These are phyloP conservation scores for Cebidichthys violaceus DNA, from an alignment of 2,113 vertebrate species.

Conservation along the genomic window DNA sequence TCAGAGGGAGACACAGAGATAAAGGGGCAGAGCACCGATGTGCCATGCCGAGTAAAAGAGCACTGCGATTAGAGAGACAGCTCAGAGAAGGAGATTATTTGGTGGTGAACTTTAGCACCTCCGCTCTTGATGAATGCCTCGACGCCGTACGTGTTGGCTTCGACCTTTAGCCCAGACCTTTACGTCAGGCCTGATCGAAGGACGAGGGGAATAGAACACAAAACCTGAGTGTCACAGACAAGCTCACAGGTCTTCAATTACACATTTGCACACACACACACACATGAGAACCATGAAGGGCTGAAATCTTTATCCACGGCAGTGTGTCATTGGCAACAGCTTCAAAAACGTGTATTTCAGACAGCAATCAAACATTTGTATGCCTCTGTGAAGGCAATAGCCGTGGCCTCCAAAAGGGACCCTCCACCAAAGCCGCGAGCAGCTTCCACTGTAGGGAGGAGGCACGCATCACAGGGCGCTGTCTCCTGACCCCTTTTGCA, in stretches of 20 bases:
- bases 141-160: neutral
- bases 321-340: neutral
- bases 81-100: slow-evolving; percentile 9
- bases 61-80: slow-evolving; percentile 3
- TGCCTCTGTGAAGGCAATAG: neutral
- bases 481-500: too few relatives aligned
- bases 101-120: slow-evolving; percentile 40
- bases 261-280: slow-evolving; percentile 4
- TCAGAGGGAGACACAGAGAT: neutral
- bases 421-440: too few relatives aligned
- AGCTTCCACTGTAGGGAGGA: too few relatives aligned
- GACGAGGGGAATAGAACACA: neutral
- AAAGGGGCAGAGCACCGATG: neutral
- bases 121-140: slow-evolving; percentile 29
- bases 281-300: neutral
- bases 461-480: too few relatives aligned
- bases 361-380: neutral
- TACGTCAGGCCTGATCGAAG: slow-evolving; percentile 7
- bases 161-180: slow-evolving; percentile 53
- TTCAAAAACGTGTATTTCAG: neutral
- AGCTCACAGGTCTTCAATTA: neutral
- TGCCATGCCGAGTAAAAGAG: neutral
- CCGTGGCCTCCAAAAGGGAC: too few relatives aligned
- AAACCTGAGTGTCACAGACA: neutral
- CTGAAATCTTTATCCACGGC: neutral